phyloP scores from a whole-genome alignment of 2,113 vertebrate genomes.

The Raja brachyura region DNA sequence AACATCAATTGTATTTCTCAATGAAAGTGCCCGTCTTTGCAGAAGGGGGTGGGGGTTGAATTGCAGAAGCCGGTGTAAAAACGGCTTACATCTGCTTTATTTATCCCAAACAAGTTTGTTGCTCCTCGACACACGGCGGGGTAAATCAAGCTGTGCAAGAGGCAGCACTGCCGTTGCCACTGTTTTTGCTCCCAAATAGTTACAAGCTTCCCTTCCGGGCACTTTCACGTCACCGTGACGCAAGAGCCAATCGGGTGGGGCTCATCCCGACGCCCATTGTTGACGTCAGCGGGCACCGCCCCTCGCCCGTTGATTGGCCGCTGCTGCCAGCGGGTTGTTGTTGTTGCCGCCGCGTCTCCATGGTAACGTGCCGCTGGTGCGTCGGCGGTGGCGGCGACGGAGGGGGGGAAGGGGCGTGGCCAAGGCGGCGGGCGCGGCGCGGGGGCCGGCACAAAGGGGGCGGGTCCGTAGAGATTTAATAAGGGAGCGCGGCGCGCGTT shows the following conservation, averaged over 20 bases:
- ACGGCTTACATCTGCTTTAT: not conserved
- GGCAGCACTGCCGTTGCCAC: slow-evolving; percentile 32
- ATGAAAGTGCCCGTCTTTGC: not conserved
- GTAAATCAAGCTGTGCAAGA: not conserved
- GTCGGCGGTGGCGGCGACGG: slow-evolving; percentile 42
- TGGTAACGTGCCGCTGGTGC: slow-evolving; percentile 49
- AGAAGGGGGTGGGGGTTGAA: not conserved
- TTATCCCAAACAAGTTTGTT: slow-evolving; percentile 30
- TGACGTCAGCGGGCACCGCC: not conserved
- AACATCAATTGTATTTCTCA: not conserved
- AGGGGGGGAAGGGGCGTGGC: not conserved
- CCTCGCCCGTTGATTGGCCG: no score
- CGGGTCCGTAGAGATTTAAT: slow-evolving; percentile 21
- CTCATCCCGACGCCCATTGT: slow-evolving; percentile 39
- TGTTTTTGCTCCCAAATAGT: slow-evolving; percentile 56
- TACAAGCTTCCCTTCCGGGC: slow-evolving; percentile 40
- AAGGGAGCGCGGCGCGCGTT: slow-evolving; percentile 7
- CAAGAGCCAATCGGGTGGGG: slow-evolving; percentile 41
- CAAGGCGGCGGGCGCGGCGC: not conserved
- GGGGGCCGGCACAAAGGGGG: not conserved
- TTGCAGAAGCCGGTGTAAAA: not conserved
- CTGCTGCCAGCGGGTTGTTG: slow-evolving; percentile 41
- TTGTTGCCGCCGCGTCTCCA: slow-evolving; percentile 48
- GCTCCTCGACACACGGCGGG: not conserved
- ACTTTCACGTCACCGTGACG: slow-evolving; percentile 38